Conservation (phyloP, 2,888 invertebrate genomes). For the Cybosia mesomella region DNA sequence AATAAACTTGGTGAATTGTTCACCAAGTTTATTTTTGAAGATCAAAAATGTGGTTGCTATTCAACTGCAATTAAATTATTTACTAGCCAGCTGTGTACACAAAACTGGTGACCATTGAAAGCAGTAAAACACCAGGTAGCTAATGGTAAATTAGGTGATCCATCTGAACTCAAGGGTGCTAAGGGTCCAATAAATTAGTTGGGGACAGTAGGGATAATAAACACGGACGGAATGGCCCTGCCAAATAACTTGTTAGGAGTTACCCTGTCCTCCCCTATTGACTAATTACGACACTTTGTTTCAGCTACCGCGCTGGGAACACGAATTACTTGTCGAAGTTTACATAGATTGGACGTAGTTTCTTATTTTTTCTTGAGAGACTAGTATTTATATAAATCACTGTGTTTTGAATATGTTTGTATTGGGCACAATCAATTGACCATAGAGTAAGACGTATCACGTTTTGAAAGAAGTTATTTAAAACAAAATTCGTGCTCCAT, state of each 20-base stretch:
- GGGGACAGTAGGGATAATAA: conserved; percentile 84
- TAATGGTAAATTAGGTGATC: conserved; percentile 85
- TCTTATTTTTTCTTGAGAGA: conserved; percentile 4
- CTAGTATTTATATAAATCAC: background rate
- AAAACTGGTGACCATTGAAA: conserved; percentile 67
- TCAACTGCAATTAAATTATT: background rate
- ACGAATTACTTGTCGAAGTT: conserved; percentile 44
- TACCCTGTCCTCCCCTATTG: conserved; percentile 77
- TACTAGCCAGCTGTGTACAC: background rate
- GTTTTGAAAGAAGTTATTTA: too few relatives aligned
- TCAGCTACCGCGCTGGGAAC: conserved; percentile 54
- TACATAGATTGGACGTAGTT: conserved; percentile 22
- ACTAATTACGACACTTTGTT: conserved; percentile 82
- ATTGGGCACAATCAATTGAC: too few relatives aligned
- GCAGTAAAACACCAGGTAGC: conserved; percentile 60
- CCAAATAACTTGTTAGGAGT: conserved; percentile 82
- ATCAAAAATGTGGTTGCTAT: background rate
- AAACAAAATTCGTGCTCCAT: too few relatives aligned
- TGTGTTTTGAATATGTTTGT: too few relatives aligned
- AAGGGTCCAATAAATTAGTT: conserved; percentile 84
- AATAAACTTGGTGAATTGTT: background rate
- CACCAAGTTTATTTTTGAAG: background rate
- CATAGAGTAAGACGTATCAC: too few relatives aligned
- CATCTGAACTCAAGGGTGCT: conserved; percentile 80
- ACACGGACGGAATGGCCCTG: conserved; percentile 78